These are phyloP conservation scores for Poecilia latipinna DNA, from an alignment of 2,113 vertebrate genomes.

Conservation along the genomic window DNA sequence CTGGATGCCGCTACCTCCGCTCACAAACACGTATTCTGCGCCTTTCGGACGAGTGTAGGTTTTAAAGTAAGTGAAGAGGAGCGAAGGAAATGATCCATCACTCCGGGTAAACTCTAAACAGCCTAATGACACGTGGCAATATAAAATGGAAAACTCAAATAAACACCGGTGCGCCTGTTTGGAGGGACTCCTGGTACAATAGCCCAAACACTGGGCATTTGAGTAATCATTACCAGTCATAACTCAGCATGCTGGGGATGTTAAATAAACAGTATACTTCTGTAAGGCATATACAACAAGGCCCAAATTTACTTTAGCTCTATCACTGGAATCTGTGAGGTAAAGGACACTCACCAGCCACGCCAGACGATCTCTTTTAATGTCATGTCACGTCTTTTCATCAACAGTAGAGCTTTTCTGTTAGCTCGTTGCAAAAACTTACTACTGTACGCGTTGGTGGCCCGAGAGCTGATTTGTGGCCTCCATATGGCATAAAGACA, in stretches of 20 bases:
- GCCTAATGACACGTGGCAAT: constrained; percentile 82
- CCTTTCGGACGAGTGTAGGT: constrained; percentile 42
- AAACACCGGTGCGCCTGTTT: constrained; percentile 82
- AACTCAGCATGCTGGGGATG: constrained; percentile 80
- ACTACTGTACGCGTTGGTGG: constrained; percentile 55
- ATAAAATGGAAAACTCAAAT: constrained; percentile 88
- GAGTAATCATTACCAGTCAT: constrained; percentile 84
- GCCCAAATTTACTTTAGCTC: constrained; percentile 82
- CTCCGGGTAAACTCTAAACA: constrained; percentile 81
- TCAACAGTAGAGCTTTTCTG: constrained; percentile 33
- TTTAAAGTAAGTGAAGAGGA: constrained; percentile 43
- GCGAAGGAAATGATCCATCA: constrained; percentile 82
- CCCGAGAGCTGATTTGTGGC: constrained; percentile 51
- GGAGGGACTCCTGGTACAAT: constrained; percentile 80
- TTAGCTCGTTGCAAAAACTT: constrained; percentile 26
- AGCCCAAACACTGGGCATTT: constrained; percentile 81
- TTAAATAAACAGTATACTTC: constrained; percentile 86
- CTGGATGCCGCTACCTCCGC: constrained; percentile 35
- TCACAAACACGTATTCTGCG: constrained; percentile 23
- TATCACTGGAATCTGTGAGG: constrained; percentile 81
- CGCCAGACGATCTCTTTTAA: constrained; percentile 62
- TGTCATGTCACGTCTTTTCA: constrained; percentile 60
- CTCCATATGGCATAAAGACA: constrained; percentile 47
- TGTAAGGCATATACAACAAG: constrained; percentile 82
- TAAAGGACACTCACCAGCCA: constrained; percentile 75